A percentile compares a stretch with the other conserved stretches of the same genome.
phyloP scores from a whole-genome alignment of 2,888 invertebrate genomes.

The Drosophila picticornis region DNA sequence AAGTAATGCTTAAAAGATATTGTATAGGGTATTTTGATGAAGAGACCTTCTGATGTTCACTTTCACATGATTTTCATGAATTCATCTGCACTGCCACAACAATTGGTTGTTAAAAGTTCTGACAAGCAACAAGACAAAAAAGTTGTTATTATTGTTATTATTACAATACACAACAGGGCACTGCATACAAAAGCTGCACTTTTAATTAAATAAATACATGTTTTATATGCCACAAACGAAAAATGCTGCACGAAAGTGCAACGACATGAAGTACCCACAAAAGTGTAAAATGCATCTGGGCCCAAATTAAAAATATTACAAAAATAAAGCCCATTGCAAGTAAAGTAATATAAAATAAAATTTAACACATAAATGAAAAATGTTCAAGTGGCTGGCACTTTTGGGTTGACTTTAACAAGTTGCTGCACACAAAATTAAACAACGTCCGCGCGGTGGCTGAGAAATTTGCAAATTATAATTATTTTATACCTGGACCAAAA shows the following conservation, averaged over 20 bases:
- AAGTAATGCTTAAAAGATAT: background rate
- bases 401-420: slow-evolving; percentile 60
- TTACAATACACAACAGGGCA: slow-evolving; percentile 50
- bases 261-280: slow-evolving; percentile 19
- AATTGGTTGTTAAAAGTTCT: slow-evolving; percentile 58
- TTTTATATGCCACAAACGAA: slow-evolving; percentile 59
- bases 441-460: slow-evolving; percentile 46
- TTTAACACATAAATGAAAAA: slow-evolving; percentile 45
- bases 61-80: slow-evolving; percentile 25
- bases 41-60: background rate
- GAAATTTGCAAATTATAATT: slow-evolving; percentile 72
- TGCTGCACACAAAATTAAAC: slow-evolving; percentile 74
- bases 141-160: slow-evolving; percentile 56
- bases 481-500: slow-evolving; percentile 71
- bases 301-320: slow-evolving; percentile 16
- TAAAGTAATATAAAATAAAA: slow-evolving; percentile 29
- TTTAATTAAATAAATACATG: slow-evolving; percentile 74
- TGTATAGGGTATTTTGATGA: slow-evolving; percentile 21
- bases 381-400: slow-evolving; percentile 51
- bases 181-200: slow-evolving; percentile 31
- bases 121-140: slow-evolving; percentile 24
- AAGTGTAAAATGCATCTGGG: slow-evolving; percentile 22
- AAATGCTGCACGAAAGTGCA: slow-evolving; percentile 30
- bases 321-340: slow-evolving; percentile 5
- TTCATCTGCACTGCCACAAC: slow-evolving; percentile 37